phyloP scores from a whole-genome alignment of 2,888 invertebrate genomes.

The Parnassius orleans region DNA sequence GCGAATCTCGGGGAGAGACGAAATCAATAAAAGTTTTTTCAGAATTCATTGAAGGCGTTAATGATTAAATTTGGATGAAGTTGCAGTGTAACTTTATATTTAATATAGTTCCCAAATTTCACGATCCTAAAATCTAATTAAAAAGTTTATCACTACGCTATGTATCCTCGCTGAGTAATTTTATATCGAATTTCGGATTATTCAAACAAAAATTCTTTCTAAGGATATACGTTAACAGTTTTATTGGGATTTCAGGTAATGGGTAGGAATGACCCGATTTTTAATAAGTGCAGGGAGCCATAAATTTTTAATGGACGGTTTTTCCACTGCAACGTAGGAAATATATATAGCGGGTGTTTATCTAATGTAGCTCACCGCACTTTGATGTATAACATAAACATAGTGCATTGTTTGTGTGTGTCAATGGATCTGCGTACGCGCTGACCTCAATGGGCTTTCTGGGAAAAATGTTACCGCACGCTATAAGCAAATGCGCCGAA shows the following conservation, averaged over 20 bases:
- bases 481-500: constrained; percentile 15
- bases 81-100: too few species aligned
- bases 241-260: constrained; percentile 5
- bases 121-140: too few species aligned
- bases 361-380: constrained; percentile 14
- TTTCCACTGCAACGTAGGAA: constrained; percentile 18
- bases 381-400: constrained; percentile 25
- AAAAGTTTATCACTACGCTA: too few species aligned
- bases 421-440: constrained; percentile 17
- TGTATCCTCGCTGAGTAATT: not conserved
- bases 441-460: constrained; percentile 18
- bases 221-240: constrained; percentile 15
- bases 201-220: constrained; percentile 8
- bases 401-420: constrained; percentile 19
- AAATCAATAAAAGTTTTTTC: too few species aligned
- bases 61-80: too few species aligned
- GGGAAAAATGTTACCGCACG: constrained; percentile 13
- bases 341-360: constrained; percentile 16
- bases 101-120: too few species aligned
- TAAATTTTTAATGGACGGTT: constrained; percentile 16
- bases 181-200: not conserved
- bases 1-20: too few species aligned
- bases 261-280: constrained; percentile 2
- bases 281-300: constrained; percentile 8
- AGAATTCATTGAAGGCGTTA: too few species aligned